Conservation (phyloP, 2,113 vertebrate genomes). For the Calidris pygmaea region DNA sequence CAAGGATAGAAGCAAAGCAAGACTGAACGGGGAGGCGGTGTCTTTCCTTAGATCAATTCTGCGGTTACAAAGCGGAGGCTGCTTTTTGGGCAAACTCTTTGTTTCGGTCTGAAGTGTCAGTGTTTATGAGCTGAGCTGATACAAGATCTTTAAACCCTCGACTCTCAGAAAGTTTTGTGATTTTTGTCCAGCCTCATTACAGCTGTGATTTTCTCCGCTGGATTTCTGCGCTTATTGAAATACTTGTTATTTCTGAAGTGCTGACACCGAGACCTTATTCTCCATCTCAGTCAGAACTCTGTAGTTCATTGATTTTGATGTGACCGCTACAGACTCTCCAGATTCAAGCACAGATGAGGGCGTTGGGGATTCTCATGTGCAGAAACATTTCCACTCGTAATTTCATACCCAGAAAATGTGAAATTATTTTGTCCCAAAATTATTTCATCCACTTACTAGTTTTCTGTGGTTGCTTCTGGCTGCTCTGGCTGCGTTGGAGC, state of each 20-base stretch:
- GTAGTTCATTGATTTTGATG: neutral
- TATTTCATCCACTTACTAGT: neutral
- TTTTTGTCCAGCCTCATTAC: neutral
- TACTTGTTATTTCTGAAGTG: neutral
- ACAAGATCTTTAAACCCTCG: neutral
- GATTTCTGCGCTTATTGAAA: neutral
- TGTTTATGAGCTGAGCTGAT: neutral
- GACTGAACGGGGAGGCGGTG: neutral
- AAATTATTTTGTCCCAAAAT: neutral
- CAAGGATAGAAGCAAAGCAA: neutral
- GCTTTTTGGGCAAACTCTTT: neutral
- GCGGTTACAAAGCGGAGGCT: neutral
- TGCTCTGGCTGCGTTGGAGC: neutral
- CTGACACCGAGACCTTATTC: neutral
- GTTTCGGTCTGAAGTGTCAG: neutral
- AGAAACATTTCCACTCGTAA: neutral
- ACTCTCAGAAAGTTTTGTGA: neutral
- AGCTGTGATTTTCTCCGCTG: neutral
- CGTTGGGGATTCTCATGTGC: neutral
- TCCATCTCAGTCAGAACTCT: fast-evolving
- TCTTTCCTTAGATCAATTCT: neutral
- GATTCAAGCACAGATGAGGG: neutral
- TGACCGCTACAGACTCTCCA: neutral
- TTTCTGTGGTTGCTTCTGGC: neutral
- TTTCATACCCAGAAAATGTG: neutral